These are phyloP conservation scores for Dioctria rufipes DNA, from an alignment of 2,888 invertebrate genomes.

Conservation along the genomic window DNA sequence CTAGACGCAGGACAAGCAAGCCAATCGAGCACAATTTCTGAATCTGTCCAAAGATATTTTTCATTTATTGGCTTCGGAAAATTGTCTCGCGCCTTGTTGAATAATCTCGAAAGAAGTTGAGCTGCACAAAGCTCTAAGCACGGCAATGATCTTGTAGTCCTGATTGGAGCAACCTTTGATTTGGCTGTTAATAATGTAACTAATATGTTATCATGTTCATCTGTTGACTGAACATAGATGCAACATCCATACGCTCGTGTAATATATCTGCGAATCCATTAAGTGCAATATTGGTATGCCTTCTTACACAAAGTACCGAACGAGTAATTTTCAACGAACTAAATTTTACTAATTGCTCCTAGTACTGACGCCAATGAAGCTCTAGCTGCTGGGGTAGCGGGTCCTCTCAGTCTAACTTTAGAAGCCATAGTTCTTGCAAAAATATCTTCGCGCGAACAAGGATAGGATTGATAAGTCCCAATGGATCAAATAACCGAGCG, in stretches of 20 bases:
- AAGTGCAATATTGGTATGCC: slow-evolving; percentile 30
- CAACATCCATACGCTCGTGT: slow-evolving; percentile 42
- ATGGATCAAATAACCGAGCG: slow-evolving; percentile 20
- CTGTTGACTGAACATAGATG: too few relatives aligned
- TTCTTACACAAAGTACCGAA: neutral
- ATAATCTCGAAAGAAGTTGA: too few relatives aligned
- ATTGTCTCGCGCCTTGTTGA: too few relatives aligned
- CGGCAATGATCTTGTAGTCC: too few relatives aligned
- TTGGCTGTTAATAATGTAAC: neutral
- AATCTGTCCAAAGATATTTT: too few relatives aligned
- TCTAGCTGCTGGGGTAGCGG: neutral
- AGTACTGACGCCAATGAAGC: neutral
- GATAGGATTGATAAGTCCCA: slow-evolving; percentile 22
- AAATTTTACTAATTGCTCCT: neutral
- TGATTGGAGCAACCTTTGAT: too few relatives aligned
- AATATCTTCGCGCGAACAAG: slow-evolving; percentile 11
- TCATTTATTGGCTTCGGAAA: too few relatives aligned
- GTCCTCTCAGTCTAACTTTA: slow-evolving; percentile 17
- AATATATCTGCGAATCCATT: slow-evolving; percentile 13
- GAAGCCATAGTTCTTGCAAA: slow-evolving; percentile 6
- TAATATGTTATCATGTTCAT: neutral
- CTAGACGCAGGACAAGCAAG: too few relatives aligned
- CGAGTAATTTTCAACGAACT: neutral
- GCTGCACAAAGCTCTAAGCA: too few relatives aligned
- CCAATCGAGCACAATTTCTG: too few relatives aligned